These are phyloP conservation scores for Drosophila suzukii DNA, from an alignment of 1,140 invertebrate genomes.

Conservation along the genomic window DNA sequence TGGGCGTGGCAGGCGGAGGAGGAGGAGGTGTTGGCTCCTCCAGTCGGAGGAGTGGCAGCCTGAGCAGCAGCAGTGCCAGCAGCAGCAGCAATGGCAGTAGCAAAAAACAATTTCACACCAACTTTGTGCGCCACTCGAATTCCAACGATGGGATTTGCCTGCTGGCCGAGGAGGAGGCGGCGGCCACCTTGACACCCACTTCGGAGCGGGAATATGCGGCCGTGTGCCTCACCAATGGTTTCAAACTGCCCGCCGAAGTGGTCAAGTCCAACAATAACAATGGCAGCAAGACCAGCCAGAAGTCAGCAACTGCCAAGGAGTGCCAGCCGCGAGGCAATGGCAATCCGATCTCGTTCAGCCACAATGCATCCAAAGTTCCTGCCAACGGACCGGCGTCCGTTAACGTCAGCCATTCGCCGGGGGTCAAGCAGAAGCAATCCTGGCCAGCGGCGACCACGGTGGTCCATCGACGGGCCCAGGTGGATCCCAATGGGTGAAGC, in stretches of 20 bases:
- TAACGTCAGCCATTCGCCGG: slow-evolving; percentile 65
- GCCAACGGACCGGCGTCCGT: slow-evolving; percentile 66
- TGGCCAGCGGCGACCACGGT: slow-evolving; percentile 62
- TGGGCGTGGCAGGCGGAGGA: slow-evolving; percentile 32
- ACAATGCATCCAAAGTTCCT: slow-evolving; percentile 77
- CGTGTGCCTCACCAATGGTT: slow-evolving; percentile 71
- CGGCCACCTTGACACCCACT: slow-evolving; percentile 76
- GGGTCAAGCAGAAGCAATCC: slow-evolving; percentile 62
- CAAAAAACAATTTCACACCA: slow-evolving; percentile 77
- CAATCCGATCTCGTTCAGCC: slow-evolving; percentile 52
- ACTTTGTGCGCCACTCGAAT: slow-evolving; percentile 78
- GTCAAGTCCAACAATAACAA: slow-evolving; percentile 36
- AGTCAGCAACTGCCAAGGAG: slow-evolving; percentile 51
- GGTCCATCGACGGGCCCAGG: slow-evolving; percentile 72
- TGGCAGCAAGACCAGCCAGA: slow-evolving; percentile 28
- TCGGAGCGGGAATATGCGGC: slow-evolving; percentile 71
- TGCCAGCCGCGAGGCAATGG: slow-evolving; percentile 54
- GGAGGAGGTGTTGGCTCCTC: slow-evolving; percentile 25
- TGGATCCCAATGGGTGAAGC: slow-evolving; percentile 80
- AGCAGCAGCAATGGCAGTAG: slow-evolving; percentile 67
- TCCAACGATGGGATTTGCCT: slow-evolving; percentile 82
- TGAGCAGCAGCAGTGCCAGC: slow-evolving; percentile 75
- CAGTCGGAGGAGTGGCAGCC: slow-evolving; percentile 63
- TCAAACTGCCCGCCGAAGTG: slow-evolving; percentile 69
- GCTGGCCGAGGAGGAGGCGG: slow-evolving; percentile 78